A percentile compares a stretch with the other conserved stretches of the same genome.
Conservation (phyloP, 2,888 invertebrate genomes). For the Tethea ocularis region DNA sequence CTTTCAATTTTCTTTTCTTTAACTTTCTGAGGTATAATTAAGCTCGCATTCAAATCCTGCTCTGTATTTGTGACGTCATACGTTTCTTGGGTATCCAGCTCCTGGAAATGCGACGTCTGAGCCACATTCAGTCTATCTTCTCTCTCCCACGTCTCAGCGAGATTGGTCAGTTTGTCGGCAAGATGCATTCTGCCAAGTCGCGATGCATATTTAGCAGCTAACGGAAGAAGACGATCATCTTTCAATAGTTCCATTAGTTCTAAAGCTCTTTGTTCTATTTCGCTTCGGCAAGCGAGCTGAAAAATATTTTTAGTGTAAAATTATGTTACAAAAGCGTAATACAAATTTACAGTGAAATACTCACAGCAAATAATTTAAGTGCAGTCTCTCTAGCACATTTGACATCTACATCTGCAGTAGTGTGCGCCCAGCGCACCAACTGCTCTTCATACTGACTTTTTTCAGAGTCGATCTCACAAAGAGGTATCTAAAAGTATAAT, state of each 20-base stretch:
- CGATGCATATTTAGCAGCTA: conserved; percentile 95
- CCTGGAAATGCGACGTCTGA: conserved; percentile 64
- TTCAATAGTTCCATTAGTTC: conserved; percentile 93
- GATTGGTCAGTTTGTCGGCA: conserved; percentile 88
- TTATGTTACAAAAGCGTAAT: not conserved
- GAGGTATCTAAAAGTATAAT: conserved; percentile 85
- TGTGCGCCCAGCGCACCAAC: conserved; percentile 86
- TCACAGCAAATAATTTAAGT: conserved; percentile 95
- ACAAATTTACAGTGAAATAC: conserved; percentile 39
- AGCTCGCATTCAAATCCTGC: conserved; percentile 65
- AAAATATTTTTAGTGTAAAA: conserved; percentile 25
- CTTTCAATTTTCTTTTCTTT: conserved; percentile 62
- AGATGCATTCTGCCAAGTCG: conserved; percentile 90
- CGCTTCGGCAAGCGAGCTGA: conserved; percentile 92
- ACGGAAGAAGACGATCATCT: conserved; percentile 89
- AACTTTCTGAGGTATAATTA: conserved; percentile 71
- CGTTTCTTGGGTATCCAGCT: conserved; percentile 68
- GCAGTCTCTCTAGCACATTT: conserved; percentile 89
- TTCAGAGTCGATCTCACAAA: conserved; percentile 91
- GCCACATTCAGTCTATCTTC: conserved; percentile 55
- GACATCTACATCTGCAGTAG: conserved; percentile 85
- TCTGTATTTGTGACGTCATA: conserved; percentile 67
- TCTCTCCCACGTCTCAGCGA: conserved; percentile 77
- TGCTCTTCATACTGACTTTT: conserved; percentile 92
- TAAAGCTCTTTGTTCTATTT: conserved; percentile 92